Conservation (phyloP, 2,888 invertebrate genomes). For the Furcula furcula region DNA sequence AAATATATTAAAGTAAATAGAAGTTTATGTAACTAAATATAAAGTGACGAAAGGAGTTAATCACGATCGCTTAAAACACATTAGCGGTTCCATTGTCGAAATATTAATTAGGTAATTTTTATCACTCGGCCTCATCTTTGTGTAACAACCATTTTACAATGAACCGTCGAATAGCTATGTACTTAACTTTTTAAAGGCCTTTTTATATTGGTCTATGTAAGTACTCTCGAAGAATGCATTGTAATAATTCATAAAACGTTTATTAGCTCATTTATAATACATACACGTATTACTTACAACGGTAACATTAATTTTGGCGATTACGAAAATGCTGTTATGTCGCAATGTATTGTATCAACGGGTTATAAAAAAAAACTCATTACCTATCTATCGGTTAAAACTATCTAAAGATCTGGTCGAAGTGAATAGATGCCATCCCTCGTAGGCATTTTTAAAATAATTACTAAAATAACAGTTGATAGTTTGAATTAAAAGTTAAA, state of each 20-base stretch:
- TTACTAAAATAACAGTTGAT: no score
- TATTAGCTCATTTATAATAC: slow-evolving; percentile 33
- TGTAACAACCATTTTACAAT: slow-evolving; percentile 27
- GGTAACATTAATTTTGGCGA: slow-evolving; percentile 15
- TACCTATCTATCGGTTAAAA: no score
- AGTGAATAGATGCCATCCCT: no score
- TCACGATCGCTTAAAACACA: slow-evolving; percentile 34
- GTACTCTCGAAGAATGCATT: slow-evolving; percentile 19
- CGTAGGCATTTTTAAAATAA: no score
- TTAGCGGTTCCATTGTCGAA: slow-evolving; percentile 55
- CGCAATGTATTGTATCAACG: no score
- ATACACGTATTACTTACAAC: slow-evolving; percentile 15
- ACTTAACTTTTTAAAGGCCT: slow-evolving; percentile 35
- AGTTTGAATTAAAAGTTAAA: no score
- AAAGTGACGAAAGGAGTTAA: slow-evolving; percentile 30
- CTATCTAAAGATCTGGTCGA: no score
- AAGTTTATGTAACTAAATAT: slow-evolving; percentile 5
- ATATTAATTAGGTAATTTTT: slow-evolving; percentile 68
- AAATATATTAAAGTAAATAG: not conserved
- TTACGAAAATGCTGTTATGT: slow-evolving; percentile 16
- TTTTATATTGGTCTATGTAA: slow-evolving; percentile 26
- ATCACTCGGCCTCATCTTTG: slow-evolving; percentile 59
- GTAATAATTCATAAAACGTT: slow-evolving; percentile 37
- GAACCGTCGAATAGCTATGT: slow-evolving; percentile 19
- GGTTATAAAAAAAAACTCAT: no score